Conservation (phyloP, 2,113 vertebrate genomes). For the Plestiodon gilberti region DNA sequence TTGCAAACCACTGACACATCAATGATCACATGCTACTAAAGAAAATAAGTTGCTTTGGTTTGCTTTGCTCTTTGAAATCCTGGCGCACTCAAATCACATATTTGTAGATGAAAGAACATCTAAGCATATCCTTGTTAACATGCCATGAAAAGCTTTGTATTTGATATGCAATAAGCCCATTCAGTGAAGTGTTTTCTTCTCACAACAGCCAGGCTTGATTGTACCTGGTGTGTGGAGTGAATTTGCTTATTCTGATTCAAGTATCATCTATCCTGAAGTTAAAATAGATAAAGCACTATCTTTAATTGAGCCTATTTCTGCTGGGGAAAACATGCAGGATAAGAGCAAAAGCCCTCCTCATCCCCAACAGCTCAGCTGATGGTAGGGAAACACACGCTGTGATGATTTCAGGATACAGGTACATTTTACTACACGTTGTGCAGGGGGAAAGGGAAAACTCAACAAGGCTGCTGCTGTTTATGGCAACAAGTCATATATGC, state of each 20-base stretch:
- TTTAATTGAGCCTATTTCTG: not conserved
- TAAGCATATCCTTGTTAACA: not conserved
- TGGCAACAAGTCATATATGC: too few species aligned
- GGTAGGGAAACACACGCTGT: too few species aligned
- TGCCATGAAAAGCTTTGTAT: not conserved
- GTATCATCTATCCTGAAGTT: not conserved
- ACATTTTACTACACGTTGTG: too few species aligned
- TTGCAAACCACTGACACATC: not conserved
- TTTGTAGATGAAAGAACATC: not conserved
- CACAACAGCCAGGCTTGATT: not conserved
- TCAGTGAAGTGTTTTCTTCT: not conserved
- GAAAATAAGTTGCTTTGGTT: slow-evolving; percentile 7
- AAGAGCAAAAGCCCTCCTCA: not conserved
- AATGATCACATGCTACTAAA: not conserved
- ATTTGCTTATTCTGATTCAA: not conserved
- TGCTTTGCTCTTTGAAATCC: slow-evolving; percentile 13
- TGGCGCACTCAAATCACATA: not conserved
- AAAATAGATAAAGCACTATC: not conserved
- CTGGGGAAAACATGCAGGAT: not conserved
- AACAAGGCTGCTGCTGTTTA: too few species aligned
- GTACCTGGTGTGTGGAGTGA: not conserved
- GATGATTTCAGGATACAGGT: too few species aligned
- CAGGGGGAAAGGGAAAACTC: too few species aligned
- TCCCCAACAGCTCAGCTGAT: too few species aligned
- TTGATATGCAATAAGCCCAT: not conserved